Conservation (phyloP, 2,888 invertebrate genomes). For the Celastrina argiolus region DNA sequence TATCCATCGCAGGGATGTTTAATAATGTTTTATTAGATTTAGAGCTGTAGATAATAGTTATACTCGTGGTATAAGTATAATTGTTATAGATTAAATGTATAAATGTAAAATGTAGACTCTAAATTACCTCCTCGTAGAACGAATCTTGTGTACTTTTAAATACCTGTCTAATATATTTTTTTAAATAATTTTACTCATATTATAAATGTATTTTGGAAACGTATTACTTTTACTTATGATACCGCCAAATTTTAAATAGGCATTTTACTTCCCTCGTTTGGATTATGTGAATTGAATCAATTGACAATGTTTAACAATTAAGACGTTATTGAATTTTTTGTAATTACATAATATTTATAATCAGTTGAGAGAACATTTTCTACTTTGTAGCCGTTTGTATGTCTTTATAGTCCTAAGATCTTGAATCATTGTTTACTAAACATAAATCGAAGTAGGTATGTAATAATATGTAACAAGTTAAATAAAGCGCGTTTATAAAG, state of each 20-base stretch:
- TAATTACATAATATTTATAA: constrained; percentile 34
- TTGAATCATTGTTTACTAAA: constrained; percentile 35
- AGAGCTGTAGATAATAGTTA: constrained; percentile 60
- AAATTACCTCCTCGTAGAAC: constrained; percentile 50
- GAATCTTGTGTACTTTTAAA: constrained; percentile 52
- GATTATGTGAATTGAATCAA: constrained; percentile 5
- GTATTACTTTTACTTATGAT: constrained; percentile 48
- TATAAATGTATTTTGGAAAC: constrained; percentile 50
- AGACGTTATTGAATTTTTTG: constrained; percentile 26
- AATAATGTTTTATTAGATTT: constrained; percentile 37
- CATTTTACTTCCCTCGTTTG: constrained; percentile 1
- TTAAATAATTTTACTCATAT: constrained; percentile 46
- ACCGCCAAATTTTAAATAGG: constrained; percentile 52
- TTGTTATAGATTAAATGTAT: constrained; percentile 48
- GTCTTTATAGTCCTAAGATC: constrained; percentile 41
- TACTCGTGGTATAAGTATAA: constrained; percentile 56
- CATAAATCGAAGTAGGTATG: constrained; percentile 30
- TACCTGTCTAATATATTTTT: constrained; percentile 49
- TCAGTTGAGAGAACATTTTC: constrained; percentile 35
- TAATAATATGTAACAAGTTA: constrained; percentile 11
- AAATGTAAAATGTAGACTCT: constrained; percentile 52
- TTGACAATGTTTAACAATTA: background rate
- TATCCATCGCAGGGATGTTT: constrained; percentile 25
- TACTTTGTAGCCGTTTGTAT: constrained; percentile 36
- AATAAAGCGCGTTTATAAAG: constrained; percentile 9